Base-by-base conservation (phyloP, 2,888 invertebrate species). In the Tenodera sinensis region DNA sequence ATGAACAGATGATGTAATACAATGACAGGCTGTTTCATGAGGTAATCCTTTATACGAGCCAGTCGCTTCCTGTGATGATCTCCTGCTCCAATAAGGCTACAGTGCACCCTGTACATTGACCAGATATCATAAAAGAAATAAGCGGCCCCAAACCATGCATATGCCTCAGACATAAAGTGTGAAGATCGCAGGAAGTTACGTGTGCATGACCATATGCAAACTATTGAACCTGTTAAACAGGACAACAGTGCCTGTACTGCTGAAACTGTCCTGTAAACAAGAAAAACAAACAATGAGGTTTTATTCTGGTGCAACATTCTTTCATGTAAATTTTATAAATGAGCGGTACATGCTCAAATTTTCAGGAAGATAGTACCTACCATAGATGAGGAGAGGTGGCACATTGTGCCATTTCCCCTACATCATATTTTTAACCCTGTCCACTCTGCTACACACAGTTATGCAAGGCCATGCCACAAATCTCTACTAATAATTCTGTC, bases 121-220 rank as follows among this genome's bases (percentile, higher is more conserved):
- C 96, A 96, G 91, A 96, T 96, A 93, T 97, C 97, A 92, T 97
- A 96, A 94, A 96, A 96, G 93, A 96, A 96, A 93, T 96, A 96
- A 0, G 96, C 96, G 71, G 96, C 96, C 2, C 96, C 97, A 92
- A 97, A 96, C 96, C 96, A 97, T 0, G 96, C 96, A 93, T 97
- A 97, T 1, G 96, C 96, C 92, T 97, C 96, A 88, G 96, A 96
- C 92, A 96, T 95, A 92, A 95, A 96, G 93, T 96, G 96, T 1
- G 96, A 96, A 7, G 96, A 94, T 90, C 95, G 95, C 91, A 96
- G 93, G 91, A 96, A 95, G 93, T 96, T 95, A 85, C 96, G 94
- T 89, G 95, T 94, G 93, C 96, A 96, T 30, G 96, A 96, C 93
- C 96, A 96, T 88, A 94, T 93, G 92, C 96, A 96, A 82, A 96